Base-by-base conservation (phyloP, 1,140 invertebrate species). In the Vollenhovia emeryi region DNA sequence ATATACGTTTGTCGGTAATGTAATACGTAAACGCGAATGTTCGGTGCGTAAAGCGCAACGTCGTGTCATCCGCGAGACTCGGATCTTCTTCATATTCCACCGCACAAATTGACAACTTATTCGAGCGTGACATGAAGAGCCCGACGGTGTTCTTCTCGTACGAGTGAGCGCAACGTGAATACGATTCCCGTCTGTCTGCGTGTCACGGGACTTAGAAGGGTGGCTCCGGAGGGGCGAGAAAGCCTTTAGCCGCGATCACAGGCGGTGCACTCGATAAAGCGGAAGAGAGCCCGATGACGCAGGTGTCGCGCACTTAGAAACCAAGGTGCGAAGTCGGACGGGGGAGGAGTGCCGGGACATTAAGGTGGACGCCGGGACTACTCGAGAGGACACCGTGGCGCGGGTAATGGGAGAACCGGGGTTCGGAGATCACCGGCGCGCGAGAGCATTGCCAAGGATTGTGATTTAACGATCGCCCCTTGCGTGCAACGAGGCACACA, bases 221-320 rank as follows among this genome's bases (percentile, higher is more conserved):
- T 11, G 36, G 24, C 57, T 55, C n/a, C 30, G 45, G 24, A 55
- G 15, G 27, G 24, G 36, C 18, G 4, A 59, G n/a, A 43, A 36
- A 80, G 50, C 36, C 40, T 82, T 82, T 73, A 82, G 50, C 24
- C 64, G 36, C 36, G 50, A 82, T 82, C 66, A 78, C 43, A 59
- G 3, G 36, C 50, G 13, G 50, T 43, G 27, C 18, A 71, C 78
- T 71, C 64, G 73, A 82, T 82, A 82, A 82, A 82, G 66, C 66
- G 50, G 78, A 82, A 82, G 50, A 21, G 43, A 82, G n/a, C 21
- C 33, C 48, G 36, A 82, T 82, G 78, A 82, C 78, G 78, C 62
- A 69, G 62, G 45, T 79, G 45, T 79, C 33, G 33, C 64, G 73
- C 66, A 71, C 50, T 80, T 36, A 24, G 24, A 57, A 80, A 69